Evolutionary conservation across 1,140 invertebrate species (phyloP).

Genomic region (Argopecten irradians): DNA sequence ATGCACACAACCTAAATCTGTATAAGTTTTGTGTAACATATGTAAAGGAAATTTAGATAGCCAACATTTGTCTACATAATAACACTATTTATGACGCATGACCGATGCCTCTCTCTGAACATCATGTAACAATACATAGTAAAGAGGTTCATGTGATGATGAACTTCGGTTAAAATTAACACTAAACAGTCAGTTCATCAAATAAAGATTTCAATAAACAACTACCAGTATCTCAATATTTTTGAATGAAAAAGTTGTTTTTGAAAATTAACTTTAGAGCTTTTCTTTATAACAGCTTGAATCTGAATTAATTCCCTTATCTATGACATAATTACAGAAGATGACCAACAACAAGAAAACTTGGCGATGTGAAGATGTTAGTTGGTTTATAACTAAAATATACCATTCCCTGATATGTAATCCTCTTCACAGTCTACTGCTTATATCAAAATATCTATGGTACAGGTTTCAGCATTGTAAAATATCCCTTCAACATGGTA

Average conservation of each 20-base stretch:
- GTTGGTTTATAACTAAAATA: neutral
- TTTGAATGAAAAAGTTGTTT: too few species aligned
- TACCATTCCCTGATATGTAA: conserved; percentile 17
- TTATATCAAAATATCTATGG: neutral
- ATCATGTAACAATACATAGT: neutral
- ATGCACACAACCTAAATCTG: too few species aligned
- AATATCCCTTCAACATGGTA: neutral
- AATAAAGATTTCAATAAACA: too few species aligned
- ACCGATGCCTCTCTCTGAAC: neutral
- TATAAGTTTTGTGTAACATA: neutral
- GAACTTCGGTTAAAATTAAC: neutral
- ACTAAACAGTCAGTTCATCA: too few species aligned
- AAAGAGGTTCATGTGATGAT: neutral
- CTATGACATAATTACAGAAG: neutral
- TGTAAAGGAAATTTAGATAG: neutral
- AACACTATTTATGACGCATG: neutral
- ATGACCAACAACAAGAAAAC: neutral
- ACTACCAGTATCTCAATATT: too few species aligned
- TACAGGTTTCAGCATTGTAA: neutral
- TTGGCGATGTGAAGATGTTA: neutral
- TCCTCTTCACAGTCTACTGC: conserved; percentile 19
- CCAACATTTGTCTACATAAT: neutral
- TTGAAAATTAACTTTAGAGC: too few species aligned
- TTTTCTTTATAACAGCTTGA: too few species aligned
- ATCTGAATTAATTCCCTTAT: neutral